phyloP scores from a whole-genome alignment of 2,888 invertebrate genomes.

The Vannuccia rotundouncinata region DNA sequence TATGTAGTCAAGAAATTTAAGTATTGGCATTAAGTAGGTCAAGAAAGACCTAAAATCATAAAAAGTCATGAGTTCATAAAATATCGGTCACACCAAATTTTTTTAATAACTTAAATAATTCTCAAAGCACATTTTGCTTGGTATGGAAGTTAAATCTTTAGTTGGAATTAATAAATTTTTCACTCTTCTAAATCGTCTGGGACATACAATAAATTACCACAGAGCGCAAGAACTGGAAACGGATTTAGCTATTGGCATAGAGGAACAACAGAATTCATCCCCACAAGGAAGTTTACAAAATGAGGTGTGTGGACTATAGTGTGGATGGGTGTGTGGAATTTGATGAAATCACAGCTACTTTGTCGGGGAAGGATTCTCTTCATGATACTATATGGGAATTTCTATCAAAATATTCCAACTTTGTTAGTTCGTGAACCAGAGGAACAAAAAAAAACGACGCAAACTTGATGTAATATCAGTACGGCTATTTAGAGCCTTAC shows the following conservation, averaged over 20 bases:
- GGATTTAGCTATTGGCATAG: slow-evolving; percentile 22
- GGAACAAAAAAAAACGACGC: not conserved
- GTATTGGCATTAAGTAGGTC: too few relatives aligned
- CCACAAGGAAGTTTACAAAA: slow-evolving; percentile 33
- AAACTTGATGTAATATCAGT: not conserved
- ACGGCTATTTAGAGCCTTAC: not conserved
- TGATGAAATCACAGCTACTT: slow-evolving; percentile 14
- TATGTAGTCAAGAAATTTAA: too few relatives aligned
- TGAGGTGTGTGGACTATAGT: not conserved
- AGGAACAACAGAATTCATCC: not conserved
- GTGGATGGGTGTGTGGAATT: not conserved
- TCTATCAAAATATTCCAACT: slow-evolving; percentile 35
- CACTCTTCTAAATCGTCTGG: slow-evolving; percentile 35
- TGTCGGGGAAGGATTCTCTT: slow-evolving; percentile 34
- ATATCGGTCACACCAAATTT: too few relatives aligned
- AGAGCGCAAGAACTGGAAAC: slow-evolving; percentile 36
- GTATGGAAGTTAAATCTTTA: slow-evolving; percentile 34
- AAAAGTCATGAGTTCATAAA: too few relatives aligned
- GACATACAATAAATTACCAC: slow-evolving; percentile 34
- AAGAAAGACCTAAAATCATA: too few relatives aligned
- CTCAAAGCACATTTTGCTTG: slow-evolving; percentile 35
- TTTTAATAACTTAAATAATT: too few relatives aligned
- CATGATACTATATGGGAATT: slow-evolving; percentile 40
- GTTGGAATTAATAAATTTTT: slow-evolving; percentile 38
- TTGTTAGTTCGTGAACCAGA: not conserved